Evolutionary conservation across 2,113 vertebrate genomes (phyloP), one percentile per base, ranked within the genome.

Genomic region (Benthochromis sp.): DNA sequence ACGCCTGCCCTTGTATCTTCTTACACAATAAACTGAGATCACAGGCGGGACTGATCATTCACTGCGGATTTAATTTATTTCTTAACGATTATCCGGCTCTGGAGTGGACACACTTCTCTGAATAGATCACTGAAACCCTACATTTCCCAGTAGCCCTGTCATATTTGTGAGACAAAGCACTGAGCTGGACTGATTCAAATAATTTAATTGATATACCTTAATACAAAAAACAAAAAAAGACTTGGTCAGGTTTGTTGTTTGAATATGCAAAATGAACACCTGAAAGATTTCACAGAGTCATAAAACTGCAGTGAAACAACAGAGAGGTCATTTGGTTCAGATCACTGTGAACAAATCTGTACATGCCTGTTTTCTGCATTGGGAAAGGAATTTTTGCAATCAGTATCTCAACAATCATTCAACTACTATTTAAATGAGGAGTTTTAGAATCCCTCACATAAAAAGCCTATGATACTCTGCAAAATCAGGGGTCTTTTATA

Each of bases 31-130:
- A 90, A 89, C 90, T 78, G 86, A 89, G 91, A 90, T 91, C 79
- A 66, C 66, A 76, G 63, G 89, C 84, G 7, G 59, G 31, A 81
- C 92, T 86, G 89, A 94, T 95, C 92, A 93, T 84, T 96, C 92
- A 94, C 86, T 76, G 63, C 66, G 54, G 76, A 84, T 93, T 86
- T 95, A 95, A 95, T 92, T 95, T 89, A 88, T 93, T 96, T 96
- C 79, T 83, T 91, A 95, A 94, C 86, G 92, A 96, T 96, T 91
- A 86, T 89, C 88, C 85, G 85, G 71, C 87, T 87, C 83, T 87
- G 61, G 54, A 85, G 76, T 84, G 71, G 71, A 86, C 83, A 89
- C 87, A 89, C 88, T 90, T 91, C 83, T 92, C 92, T 87, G 84
- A 92, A 92, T 91, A 85, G 83, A 90, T 93, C 59, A 89, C 55